Conservation (phyloP, 2,888 invertebrate species). For the Brachypalpus laphriformis region DNA sequence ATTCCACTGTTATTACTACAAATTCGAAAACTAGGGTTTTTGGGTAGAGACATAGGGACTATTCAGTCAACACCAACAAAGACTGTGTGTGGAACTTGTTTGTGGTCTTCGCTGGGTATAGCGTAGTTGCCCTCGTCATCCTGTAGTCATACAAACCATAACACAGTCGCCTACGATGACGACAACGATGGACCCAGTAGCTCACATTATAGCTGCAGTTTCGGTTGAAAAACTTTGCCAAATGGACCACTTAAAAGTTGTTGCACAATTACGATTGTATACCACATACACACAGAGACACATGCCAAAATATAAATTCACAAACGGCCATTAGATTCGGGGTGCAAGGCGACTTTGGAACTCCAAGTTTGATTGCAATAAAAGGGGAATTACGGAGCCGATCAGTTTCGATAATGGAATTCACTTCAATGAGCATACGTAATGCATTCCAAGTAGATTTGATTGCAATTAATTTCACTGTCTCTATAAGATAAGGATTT, state of each 20-base stretch:
- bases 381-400: conserved; percentile 66
- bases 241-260: conserved; percentile 74
- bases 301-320: conserved; percentile 48
- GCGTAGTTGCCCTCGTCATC: conserved; percentile 11
- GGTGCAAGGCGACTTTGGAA: neutral
- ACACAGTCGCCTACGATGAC: conserved; percentile 6
- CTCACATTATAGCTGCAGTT: conserved; percentile 59
- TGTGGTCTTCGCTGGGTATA: conserved; percentile 47
- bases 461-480: conserved; percentile 62
- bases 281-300: conserved; percentile 2
- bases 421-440: conserved; percentile 49
- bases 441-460: conserved; percentile 68
- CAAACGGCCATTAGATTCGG: conserved; percentile 34
- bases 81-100: conserved; percentile 44
- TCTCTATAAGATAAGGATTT: conserved; percentile 8
- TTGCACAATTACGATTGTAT: conserved; percentile 64
- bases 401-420: conserved; percentile 57
- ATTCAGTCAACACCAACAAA: conserved; percentile 29
- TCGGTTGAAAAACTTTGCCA: conserved; percentile 71
- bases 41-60: conserved; percentile 15
- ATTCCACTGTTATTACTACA: conserved; percentile 61
- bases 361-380: conserved; percentile 62
- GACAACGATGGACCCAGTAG: conserved; percentile 12
- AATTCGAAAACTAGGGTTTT: conserved; percentile 51
- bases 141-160: conserved; percentile 32